Base-by-base conservation (phyloP, 2,113 vertebrate genomes). In the Montifringilla adamsi region DNA sequence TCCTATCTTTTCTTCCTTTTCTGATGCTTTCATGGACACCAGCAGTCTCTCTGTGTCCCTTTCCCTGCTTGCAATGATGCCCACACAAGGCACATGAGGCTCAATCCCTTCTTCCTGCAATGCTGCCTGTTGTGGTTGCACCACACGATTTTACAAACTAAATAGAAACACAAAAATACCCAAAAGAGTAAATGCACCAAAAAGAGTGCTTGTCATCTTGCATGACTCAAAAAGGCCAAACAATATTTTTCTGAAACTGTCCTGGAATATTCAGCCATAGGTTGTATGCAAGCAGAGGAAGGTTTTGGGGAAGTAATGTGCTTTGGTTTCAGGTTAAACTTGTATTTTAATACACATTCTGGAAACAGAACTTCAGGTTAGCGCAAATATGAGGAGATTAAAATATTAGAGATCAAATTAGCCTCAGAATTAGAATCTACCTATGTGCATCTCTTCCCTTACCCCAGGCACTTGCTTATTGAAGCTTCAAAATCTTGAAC, bases 381-480 rank as follows among this genome's bases (percentile, higher is more conserved):
- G n/a, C 78, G 84, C 21, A 84, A 93, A 91, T 88, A 79, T 27
- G 49, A 91, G 35, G 21, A 87, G 67, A 91, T 87, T 50, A 91
- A 83, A 87, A 78, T 70, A 81, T 84, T 70, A 91, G 85, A 90
- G 52, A 90, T 75, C 10, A 84, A 82, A 92, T 94, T 96, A 81
- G 26, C n/a, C 31, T 87, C 53, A 30, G 47, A 94, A 93, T 80
- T 74, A 75, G 75, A 87, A 89, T 82, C 68, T 68, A 13, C 59
- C 67, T 86, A 21, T 35, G 9, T 60, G 4, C 15, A 15, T 47
- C 26, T 77, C 53, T 84, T 90, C 81, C 41, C 41, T 84, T 75
- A 82, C 13, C 66, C 10, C 37, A 76, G 73, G 66, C 56, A 31
- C 24, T 78, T 0, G 0, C 23, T 41, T 90, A 59, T 49, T 43